A percentile compares a stretch with the other conserved stretches of the same genome.
Conservation (phyloP, 2,113 vertebrate species). For the Saguinus imperator region DNA sequence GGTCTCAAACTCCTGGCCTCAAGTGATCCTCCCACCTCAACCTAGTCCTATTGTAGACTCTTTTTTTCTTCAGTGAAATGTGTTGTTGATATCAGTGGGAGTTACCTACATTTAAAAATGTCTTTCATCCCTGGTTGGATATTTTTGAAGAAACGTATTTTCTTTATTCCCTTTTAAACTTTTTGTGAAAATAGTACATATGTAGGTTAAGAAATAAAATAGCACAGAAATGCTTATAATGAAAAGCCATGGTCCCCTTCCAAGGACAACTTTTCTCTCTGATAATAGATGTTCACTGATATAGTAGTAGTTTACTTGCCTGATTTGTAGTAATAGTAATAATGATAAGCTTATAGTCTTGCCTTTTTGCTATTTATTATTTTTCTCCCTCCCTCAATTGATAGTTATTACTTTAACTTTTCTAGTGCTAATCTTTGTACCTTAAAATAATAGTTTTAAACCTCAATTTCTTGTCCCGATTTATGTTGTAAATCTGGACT, state of each 20-base stretch:
- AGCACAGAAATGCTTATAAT: background rate
- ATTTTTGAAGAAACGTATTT: background rate
- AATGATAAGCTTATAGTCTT: background rate
- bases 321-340: background rate
- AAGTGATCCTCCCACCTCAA: too few species aligned
- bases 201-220: conserved; percentile 21
- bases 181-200: conserved; percentile 10
- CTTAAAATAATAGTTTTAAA: conserved; percentile 31
- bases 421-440: background rate
- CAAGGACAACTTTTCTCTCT: background rate
- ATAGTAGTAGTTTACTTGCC: background rate
- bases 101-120: background rate
- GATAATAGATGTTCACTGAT: background rate
- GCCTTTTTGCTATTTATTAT: background rate
- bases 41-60: background rate
- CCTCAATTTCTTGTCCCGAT: background rate
- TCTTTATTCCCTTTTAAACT: background rate
- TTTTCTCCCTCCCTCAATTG: background rate
- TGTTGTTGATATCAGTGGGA: background rate
- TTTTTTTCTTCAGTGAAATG: background rate
- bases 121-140: background rate
- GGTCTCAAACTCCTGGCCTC: background rate
- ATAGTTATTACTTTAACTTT: background rate
- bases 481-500: background rate
- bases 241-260: background rate